Percentiles rank a stretch among this genome's conserved stretches.
Conservation (phyloP, 2,888 invertebrate genomes). For the Hydriomena furcata region DNA sequence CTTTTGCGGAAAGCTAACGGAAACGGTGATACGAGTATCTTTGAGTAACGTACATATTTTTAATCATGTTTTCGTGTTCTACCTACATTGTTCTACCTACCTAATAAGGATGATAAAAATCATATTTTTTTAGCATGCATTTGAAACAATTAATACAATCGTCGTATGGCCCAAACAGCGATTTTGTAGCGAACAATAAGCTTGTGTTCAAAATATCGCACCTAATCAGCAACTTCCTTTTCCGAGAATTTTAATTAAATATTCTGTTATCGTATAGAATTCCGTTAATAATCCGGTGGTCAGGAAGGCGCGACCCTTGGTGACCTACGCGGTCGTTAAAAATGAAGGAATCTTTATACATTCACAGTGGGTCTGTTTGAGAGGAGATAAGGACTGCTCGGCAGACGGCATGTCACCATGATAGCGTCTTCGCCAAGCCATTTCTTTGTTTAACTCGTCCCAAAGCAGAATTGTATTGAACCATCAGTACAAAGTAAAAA, state of each 20-base stretch:
- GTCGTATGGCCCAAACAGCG: slow-evolving; percentile 1
- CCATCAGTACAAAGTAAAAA: slow-evolving; percentile 2
- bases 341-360: slow-evolving; percentile 60
- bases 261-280: slow-evolving; percentile 58
- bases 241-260: slow-evolving; percentile 58
- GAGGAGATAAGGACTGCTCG: slow-evolving; percentile 48
- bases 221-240: slow-evolving; percentile 54
- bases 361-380: slow-evolving; percentile 48
- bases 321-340: slow-evolving; percentile 63
- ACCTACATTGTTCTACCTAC: not conserved
- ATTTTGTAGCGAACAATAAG: slow-evolving; percentile 21
- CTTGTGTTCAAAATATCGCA: slow-evolving; percentile 17
- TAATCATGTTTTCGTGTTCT: not conserved
- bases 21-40: slow-evolving; percentile 6
- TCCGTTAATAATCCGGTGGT: slow-evolving; percentile 38
- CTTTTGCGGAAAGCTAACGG: slow-evolving; percentile 9
- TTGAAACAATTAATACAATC: not conserved
- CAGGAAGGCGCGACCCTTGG: slow-evolving; percentile 69
- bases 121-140: slow-evolving; percentile 1
- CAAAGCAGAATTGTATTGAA: not conserved
- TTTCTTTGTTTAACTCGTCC: slow-evolving; percentile 29
- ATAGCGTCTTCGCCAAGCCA: slow-evolving; percentile 48
- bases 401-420: slow-evolving; percentile 79
- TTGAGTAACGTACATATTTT: slow-evolving; percentile 7
- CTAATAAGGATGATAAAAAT: slow-evolving; percentile 11